phyloP scores from a whole-genome alignment of 2,797 vertebrate species.

The Aulostomus chinensis region DNA sequence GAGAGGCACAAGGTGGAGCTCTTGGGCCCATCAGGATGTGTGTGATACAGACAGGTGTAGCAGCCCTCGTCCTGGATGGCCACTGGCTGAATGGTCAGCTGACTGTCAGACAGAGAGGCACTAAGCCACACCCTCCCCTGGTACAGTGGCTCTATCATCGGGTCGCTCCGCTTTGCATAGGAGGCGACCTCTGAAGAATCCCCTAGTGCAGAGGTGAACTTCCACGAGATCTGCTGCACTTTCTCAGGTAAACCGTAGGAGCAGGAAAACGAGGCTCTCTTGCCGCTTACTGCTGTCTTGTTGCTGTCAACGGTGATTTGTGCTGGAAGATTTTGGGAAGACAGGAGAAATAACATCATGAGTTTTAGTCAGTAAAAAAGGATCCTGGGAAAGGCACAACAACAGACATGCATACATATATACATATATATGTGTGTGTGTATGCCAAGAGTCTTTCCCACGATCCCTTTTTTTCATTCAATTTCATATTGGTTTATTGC shows the following conservation, averaged over 20 bases:
- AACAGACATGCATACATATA: too few species aligned
- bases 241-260: constrained; percentile 79
- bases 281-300: constrained; percentile 79
- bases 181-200: constrained; percentile 68
- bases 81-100: constrained; percentile 78
- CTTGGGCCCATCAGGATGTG: constrained; percentile 58
- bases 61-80: constrained; percentile 78
- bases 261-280: constrained; percentile 70
- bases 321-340: constrained; percentile 57
- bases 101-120: constrained; percentile 70
- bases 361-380: too few species aligned
- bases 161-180: constrained; percentile 73
- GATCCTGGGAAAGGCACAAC: too few species aligned
- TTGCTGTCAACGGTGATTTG: constrained; percentile 65
- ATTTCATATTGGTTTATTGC: too few species aligned
- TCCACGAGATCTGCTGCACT: constrained; percentile 77
- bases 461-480: too few species aligned
- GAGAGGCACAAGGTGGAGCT: constrained; percentile 75
- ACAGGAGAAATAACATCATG: too few species aligned
- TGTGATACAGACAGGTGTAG: constrained; percentile 79
- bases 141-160: constrained; percentile 75
- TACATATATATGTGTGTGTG: too few species aligned
- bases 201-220: constrained; percentile 40
- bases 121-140: constrained; percentile 73
- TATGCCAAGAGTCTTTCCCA: too few species aligned